phyloP scores from a whole-genome alignment of 2,888 invertebrate species.

The Stenichneumon culpator region DNA sequence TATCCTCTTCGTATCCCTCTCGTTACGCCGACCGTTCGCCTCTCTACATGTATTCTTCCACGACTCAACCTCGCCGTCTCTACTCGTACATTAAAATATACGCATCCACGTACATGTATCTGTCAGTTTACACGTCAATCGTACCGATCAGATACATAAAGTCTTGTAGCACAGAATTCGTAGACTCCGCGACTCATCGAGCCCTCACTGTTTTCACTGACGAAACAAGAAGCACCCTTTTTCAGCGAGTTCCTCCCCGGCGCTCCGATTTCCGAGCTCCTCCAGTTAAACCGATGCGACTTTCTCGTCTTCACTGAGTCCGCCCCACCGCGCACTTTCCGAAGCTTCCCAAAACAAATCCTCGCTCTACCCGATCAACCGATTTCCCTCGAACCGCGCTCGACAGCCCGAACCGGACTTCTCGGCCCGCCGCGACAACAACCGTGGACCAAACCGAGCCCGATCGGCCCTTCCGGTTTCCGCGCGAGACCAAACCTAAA shows the following conservation, averaged over 20 bases:
- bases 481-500: too few relatives aligned
- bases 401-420: too few relatives aligned
- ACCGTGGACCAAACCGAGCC: too few relatives aligned
- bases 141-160: neutral
- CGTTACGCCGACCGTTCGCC: neutral
- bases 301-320: neutral
- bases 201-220: constrained; percentile 41
- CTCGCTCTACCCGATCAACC: too few relatives aligned
- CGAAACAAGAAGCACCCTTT: constrained; percentile 30
- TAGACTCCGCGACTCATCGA: neutral
- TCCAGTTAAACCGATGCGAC: neutral
- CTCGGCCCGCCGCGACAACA: too few relatives aligned
- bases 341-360: too few relatives aligned
- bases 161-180: constrained; percentile 1
- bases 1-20: constrained; percentile 23
- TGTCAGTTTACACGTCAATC: neutral
- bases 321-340: too few relatives aligned
- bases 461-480: too few relatives aligned
- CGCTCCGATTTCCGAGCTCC: neutral
- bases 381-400: too few relatives aligned
- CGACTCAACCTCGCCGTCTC: neutral
- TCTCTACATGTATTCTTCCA: neutral
- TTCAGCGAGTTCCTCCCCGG: neutral
- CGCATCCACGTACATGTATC: neutral
- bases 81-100: neutral